A percentile compares a stretch with the other conserved stretches of the same genome.
Evolutionary conservation across 1,140 invertebrate species (phyloP).

Genomic region (Neodiprion pinetum): DNA sequence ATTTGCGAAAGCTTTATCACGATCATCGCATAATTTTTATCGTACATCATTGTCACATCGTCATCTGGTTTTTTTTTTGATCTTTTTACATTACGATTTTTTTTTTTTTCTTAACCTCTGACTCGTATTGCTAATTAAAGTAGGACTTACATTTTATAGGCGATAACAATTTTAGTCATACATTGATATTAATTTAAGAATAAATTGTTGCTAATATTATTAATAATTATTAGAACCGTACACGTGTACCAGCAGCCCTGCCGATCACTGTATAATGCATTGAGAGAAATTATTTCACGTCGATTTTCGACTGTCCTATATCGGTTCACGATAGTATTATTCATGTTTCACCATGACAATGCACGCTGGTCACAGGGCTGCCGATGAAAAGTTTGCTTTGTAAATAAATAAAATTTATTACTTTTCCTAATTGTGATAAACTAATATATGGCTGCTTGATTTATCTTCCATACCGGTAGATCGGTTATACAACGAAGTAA

Average conservation of each 20-base stretch:
- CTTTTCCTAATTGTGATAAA: background rate
- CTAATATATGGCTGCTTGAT: too few species aligned
- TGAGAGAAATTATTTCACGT: background rate
- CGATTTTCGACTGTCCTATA: background rate
- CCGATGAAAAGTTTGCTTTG: slow-evolving; percentile 12
- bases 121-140: too few species aligned
- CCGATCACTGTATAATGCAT: slow-evolving; percentile 8
- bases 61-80: too few species aligned
- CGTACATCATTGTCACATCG: too few species aligned
- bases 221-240: background rate
- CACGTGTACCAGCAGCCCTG: background rate
- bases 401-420: slow-evolving; percentile 9
- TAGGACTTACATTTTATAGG: background rate
- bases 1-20: too few species aligned
- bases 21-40: too few species aligned
- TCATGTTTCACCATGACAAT: background rate
- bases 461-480: too few species aligned
- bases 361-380: slow-evolving; percentile 14
- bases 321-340: background rate
- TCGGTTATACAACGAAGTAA: too few species aligned
- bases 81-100: too few species aligned
- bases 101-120: too few species aligned
- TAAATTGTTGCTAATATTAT: slow-evolving; percentile 21
- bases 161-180: background rate
- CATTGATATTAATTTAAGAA: background rate